Evolutionary conservation across 2,113 vertebrate species (phyloP).

Genomic region (Oplegnathus fasciatus): DNA sequence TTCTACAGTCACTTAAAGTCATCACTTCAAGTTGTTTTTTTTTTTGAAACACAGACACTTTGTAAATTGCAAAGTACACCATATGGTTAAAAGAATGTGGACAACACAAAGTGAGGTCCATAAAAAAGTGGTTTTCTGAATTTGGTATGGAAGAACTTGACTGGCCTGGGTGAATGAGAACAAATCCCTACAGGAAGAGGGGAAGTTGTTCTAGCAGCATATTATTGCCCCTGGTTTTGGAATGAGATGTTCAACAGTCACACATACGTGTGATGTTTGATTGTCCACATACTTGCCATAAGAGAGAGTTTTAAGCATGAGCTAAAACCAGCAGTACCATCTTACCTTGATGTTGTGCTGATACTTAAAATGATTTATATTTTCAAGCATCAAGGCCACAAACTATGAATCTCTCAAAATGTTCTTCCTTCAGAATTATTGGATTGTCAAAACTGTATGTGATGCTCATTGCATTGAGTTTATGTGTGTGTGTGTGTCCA

Average conservation of each 20-base stretch:
- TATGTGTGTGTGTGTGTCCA: not conserved
- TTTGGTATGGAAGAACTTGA: slow-evolving; percentile 20
- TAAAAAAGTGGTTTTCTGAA: not conserved
- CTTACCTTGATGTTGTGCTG: not conserved
- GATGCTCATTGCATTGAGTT: not conserved
- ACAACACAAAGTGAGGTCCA: not conserved
- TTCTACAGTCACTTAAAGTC: not conserved
- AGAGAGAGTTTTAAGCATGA: not conserved
- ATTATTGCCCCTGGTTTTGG: not conserved
- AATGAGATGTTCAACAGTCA: slow-evolving; percentile 10
- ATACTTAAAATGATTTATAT: slow-evolving; percentile 15
- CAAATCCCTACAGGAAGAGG: not conserved
- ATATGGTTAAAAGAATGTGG: not conserved
- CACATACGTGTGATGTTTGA: not conserved
- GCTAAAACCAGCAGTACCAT: slow-evolving; percentile 4
- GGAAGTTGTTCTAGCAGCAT: not conserved
- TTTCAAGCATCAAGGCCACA: slow-evolving; percentile 14
- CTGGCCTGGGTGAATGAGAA: not conserved
- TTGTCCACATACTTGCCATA: slow-evolving; percentile 1
- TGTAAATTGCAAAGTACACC: not conserved
- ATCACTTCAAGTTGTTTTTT: not conserved
- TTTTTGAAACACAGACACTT: not conserved
- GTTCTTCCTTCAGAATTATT: slow-evolving; percentile 2
- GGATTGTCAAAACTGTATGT: slow-evolving; percentile 14
- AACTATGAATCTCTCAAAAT: not conserved